phyloP scores from a whole-genome alignment of 2,888 invertebrate genomes.

The Sarcophaga carnaria region DNA sequence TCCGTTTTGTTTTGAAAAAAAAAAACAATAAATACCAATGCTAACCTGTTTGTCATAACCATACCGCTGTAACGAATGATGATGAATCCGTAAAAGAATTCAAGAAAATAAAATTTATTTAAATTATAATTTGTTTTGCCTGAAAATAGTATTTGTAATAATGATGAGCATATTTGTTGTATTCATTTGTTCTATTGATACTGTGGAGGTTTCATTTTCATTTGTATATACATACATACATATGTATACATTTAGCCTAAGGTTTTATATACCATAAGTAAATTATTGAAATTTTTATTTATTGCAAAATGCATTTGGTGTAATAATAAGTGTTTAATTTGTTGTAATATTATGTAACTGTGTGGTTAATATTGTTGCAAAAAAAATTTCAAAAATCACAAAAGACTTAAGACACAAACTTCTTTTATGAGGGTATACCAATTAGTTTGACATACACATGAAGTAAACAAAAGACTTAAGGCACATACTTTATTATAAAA shows the following conservation, averaged over 20 bases:
- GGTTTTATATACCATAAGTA: constrained; percentile 21
- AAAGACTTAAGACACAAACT: neutral
- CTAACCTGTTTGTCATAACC: constrained; percentile 46
- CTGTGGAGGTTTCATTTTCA: constrained; percentile 35
- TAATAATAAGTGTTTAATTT: constrained; percentile 18
- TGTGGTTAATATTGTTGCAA: neutral
- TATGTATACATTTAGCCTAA: constrained; percentile 25
- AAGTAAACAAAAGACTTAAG: constrained; percentile 23
- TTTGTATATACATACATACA: too few species aligned
- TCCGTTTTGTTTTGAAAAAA: neutral
- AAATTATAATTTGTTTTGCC: constrained; percentile 37
- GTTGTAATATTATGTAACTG: neutral
- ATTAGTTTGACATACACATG: neutral
- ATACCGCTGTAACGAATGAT: constrained; percentile 30
- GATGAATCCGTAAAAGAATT: constrained; percentile 64
- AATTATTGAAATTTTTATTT: constrained; percentile 46
- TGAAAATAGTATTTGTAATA: constrained; percentile 16
- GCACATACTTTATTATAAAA: constrained; percentile 28
- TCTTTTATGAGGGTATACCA: neutral
- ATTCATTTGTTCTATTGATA: constrained; percentile 27
- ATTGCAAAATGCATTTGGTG: constrained; percentile 13
- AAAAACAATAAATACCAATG: neutral
- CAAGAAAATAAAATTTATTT: constrained; percentile 42
- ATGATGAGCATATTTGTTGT: neutral
- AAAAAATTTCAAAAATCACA: neutral